A percentile compares a stretch with the other conserved stretches of the same genome.
Evolutionary conservation across 2,113 vertebrate species (phyloP).

Genomic region (Campylomormyrus tamandua): DNA sequence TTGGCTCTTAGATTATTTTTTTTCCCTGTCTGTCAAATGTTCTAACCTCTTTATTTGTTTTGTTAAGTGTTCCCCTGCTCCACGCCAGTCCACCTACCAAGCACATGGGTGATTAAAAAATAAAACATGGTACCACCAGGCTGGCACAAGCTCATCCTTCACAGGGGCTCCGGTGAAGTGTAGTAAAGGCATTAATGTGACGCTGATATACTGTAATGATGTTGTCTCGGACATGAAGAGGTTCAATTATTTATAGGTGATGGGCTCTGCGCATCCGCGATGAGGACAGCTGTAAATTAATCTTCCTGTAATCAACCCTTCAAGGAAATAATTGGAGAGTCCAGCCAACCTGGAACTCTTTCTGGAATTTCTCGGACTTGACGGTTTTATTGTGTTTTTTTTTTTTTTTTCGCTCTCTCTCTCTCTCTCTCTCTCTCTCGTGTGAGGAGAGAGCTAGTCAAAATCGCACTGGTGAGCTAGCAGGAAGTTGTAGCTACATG

Average conservation of each 20-base stretch:
- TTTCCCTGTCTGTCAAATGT: background rate
- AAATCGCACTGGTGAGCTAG: background rate
- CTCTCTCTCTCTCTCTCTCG: background rate
- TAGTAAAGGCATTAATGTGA: slow-evolving; percentile 53
- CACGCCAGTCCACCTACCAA: background rate
- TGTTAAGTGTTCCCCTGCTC: background rate
- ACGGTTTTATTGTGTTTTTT: background rate
- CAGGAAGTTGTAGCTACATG: background rate
- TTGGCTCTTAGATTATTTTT: slow-evolving; percentile 25
- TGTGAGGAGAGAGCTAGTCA: background rate
- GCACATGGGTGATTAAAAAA: slow-evolving; percentile 28
- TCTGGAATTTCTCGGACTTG: slow-evolving; percentile 2
- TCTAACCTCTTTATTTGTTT: background rate
- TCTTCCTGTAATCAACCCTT: slow-evolving; percentile 59
- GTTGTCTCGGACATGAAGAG: slow-evolving; percentile 60
- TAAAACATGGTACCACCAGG: slow-evolving; percentile 32
- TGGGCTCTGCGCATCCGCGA: slow-evolving; percentile 58
- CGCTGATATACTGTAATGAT: slow-evolving; percentile 54
- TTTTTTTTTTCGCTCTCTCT: too few species aligned
- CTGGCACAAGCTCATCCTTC: slow-evolving; percentile 45
- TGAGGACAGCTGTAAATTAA: slow-evolving; percentile 61
- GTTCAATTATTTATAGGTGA: slow-evolving; percentile 71
- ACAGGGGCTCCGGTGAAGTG: slow-evolving; percentile 42
- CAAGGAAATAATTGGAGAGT: slow-evolving; percentile 56
- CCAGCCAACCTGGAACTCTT: slow-evolving; percentile 25